phyloP scores from a whole-genome alignment of 2,888 invertebrate species.

The Papilio protenor region DNA sequence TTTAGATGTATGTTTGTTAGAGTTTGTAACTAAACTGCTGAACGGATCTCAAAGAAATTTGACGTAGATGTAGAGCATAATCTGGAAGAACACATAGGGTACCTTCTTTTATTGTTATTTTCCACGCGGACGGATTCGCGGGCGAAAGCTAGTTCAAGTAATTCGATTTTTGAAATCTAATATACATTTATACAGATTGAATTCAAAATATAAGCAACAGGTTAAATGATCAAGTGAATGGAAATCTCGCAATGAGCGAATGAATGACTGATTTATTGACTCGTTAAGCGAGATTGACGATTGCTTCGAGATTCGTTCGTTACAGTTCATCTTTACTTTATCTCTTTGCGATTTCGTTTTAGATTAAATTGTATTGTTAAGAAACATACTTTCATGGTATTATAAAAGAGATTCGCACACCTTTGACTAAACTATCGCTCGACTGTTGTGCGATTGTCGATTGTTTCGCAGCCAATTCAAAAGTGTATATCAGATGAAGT shows the following conservation, averaged over 20 bases:
- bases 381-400: not conserved
- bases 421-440: too few relatives aligned
- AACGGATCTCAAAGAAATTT: too few relatives aligned
- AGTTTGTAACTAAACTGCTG: too few relatives aligned
- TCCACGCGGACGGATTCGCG: too few relatives aligned
- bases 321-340: conserved; percentile 4
- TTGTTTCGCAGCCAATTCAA: too few relatives aligned
- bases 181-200: not conserved
- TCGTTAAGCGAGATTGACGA: conserved; percentile 27
- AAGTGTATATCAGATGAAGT: too few relatives aligned
- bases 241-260: conserved; percentile 19
- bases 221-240: conserved; percentile 5
- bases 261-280: conserved; percentile 21
- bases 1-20: too few relatives aligned
- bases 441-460: too few relatives aligned
- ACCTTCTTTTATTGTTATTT: too few relatives aligned
- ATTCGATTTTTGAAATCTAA: not conserved
- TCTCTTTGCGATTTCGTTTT: conserved; percentile 11
- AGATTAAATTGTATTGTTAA: conserved; percentile 1
- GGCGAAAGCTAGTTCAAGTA: not conserved
- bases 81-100: too few relatives aligned
- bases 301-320: conserved; percentile 24
- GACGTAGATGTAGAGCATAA: too few relatives aligned
- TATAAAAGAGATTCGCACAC: too few relatives aligned
- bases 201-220: conserved; percentile 2